Evolutionary conservation across 2,888 invertebrate species (phyloP).

Genomic region (Cistogaster globosa): DNA sequence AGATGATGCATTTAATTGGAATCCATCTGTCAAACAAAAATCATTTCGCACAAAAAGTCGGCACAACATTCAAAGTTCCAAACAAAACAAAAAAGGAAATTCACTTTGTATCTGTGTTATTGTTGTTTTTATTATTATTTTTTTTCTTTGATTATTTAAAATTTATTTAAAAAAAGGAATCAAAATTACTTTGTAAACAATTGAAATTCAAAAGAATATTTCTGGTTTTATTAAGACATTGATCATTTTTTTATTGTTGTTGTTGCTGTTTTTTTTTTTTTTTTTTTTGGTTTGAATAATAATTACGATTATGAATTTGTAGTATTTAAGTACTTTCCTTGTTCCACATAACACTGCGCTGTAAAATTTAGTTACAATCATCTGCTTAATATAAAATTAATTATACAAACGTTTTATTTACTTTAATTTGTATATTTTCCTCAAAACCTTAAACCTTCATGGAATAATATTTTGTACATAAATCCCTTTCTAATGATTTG

Average conservation of each 20-base stretch:
- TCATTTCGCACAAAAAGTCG: conserved; percentile 73
- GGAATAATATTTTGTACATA: no score
- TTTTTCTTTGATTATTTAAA: not conserved
- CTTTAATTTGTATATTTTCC: no score
- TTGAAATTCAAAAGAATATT: conserved; percentile 59
- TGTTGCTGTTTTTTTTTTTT: not conserved
- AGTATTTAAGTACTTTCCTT: not conserved
- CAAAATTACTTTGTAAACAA: conserved; percentile 63
- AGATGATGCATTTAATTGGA: conserved; percentile 61
- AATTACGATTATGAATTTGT: not conserved
- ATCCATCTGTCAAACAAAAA: conserved; percentile 74
- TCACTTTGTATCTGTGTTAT: conserved; percentile 13
- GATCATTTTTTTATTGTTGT: conserved; percentile 17
- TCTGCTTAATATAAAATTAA: no score
- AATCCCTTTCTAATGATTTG: no score
- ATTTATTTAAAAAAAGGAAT: conserved; percentile 21
- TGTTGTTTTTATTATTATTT: not conserved
- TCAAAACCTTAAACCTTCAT: no score
- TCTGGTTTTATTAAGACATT: conserved; percentile 44
- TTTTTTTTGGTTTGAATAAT: not conserved
- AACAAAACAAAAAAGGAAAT: conserved; percentile 35
- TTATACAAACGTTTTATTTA: no score
- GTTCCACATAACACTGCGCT: no score
- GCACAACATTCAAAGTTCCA: conserved; percentile 63
- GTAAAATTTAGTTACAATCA: no score